Percentiles rank a stretch among this genome's conserved stretches.
These are phyloP conservation scores for Yponomeuta evonymella DNA, from an alignment of 2,888 invertebrate species.

Conservation along the genomic window DNA sequence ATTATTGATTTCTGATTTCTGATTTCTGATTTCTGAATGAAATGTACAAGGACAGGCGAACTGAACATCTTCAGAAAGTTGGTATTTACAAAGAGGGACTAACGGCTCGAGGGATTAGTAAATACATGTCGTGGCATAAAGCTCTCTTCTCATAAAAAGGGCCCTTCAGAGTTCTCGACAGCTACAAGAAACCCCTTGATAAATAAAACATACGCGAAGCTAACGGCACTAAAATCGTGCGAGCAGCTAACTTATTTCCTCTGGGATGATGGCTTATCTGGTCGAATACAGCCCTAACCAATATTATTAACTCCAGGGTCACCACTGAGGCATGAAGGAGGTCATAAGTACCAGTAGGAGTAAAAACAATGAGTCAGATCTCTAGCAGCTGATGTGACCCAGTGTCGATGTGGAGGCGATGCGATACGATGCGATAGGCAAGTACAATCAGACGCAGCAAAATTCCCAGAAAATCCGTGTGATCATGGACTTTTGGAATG, in stretches of 20 bases:
- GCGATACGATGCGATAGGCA: neutral
- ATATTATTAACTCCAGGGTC: neutral
- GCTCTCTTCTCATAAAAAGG: neutral
- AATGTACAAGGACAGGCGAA: neutral
- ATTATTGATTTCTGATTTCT: too few species aligned
- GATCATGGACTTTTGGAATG: too few species aligned
- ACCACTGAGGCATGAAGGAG: neutral
- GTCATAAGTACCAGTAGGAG: neutral
- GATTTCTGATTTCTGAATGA: too few species aligned
- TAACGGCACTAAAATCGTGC: neutral
- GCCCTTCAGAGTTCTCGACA: neutral
- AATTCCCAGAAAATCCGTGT: too few species aligned
- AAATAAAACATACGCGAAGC: neutral
- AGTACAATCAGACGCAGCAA: neutral
- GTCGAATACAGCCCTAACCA: neutral
- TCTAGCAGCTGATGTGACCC: constrained; percentile 3
- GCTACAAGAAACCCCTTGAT: neutral
- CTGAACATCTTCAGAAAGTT: neutral
- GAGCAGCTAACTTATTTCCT: neutral
- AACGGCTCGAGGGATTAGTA: neutral
- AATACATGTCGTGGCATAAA: neutral
- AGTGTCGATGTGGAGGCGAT: constrained; percentile 1
- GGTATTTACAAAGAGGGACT: neutral
- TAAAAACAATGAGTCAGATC: constrained; percentile 10
- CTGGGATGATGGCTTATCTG: neutral